Conservation (phyloP, 37 sponge, comb jelly and placozoan species). For the Diacarnus erythraeanus region DNA sequence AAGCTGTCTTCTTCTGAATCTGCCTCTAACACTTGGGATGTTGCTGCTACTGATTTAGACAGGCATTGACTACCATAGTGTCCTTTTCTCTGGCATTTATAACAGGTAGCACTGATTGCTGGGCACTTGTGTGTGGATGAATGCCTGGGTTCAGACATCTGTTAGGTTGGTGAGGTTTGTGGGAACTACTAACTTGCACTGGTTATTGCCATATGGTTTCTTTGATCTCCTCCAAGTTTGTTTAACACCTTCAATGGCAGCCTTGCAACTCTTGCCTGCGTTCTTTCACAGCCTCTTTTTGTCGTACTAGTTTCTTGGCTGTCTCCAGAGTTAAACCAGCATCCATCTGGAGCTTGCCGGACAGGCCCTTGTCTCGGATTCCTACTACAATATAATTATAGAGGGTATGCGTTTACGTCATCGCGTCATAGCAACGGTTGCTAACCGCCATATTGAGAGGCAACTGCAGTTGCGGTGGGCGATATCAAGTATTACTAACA, state of each 20-base stretch:
- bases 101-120: slow-evolving; percentile 33
- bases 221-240: not conserved
- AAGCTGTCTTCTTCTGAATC: slow-evolving; percentile 8
- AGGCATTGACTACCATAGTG: slow-evolving; percentile 45
- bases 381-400: slow-evolving; percentile 47
- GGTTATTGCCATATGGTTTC: not conserved
- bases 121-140: slow-evolving; percentile 27
- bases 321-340: slow-evolving; percentile 40
- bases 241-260: not conserved
- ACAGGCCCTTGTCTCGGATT: slow-evolving; percentile 30
- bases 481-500: too few species aligned
- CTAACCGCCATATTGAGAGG: too few species aligned
- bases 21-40: not conserved
- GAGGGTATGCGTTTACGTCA: too few species aligned
- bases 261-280: slow-evolving; percentile 13
- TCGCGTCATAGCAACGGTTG: too few species aligned
- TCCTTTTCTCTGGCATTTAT: slow-evolving; percentile 44
- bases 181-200: not conserved
- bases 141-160: slow-evolving; percentile 19
- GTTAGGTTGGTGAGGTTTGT: not conserved
- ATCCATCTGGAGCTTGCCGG: slow-evolving; percentile 37
- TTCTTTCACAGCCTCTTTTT: slow-evolving; percentile 43
- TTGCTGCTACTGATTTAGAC: slow-evolving; percentile 25
- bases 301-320: slow-evolving; percentile 32
- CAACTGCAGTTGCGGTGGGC: too few species aligned